Evolutionary conservation across 2,113 vertebrate genomes (phyloP), one percentile per base, ranked within the genome.

Genomic region (Psittacula cyanocephala): DNA sequence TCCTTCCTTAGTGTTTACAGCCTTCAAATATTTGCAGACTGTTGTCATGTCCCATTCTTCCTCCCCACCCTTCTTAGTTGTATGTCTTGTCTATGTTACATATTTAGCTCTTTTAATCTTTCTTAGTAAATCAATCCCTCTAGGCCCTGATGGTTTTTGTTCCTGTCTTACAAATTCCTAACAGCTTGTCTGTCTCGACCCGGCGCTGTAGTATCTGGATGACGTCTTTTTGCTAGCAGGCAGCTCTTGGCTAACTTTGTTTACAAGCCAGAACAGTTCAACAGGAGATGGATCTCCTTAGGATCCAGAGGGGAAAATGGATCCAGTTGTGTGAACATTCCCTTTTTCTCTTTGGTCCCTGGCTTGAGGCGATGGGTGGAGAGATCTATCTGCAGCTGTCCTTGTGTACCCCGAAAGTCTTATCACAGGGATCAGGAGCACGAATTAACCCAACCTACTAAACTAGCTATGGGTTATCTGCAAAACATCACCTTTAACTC

Each of bases 81-180:
- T 89, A 94, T 93, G 93, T 97, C 92, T 91, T 89, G 91, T 88
- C 92, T 94, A 10, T 71, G 83, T 84, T 92, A 93, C 92, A 76
- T 93, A 96, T 96, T 93, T 97, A 96, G 96, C 77, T 96, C 91
- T 96, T 96, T 94, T 95, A 96, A 96, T 96, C 92, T 96, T 96
- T 59, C 93, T 85, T 86, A 71, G 88, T 96, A 96, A 95, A 97
- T 96, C 94, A 92, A 76, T 93, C 91, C 92, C 86, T 91, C 70
- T 86, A 93, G 93, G 88, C 88, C 83, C 27, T 0, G 2, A 89
- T 92, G 2, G 0, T 78, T 91, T 92, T 89, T 96, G 86, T 94
- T 86, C 28, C 60, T 79, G 52, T 88, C 85, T 91, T 90, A 82
- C n/a, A 89, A 92, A 93, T 96, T 95, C 93, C 71, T 94, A 62